Conservation (phyloP, 2,888 invertebrate species). For the Xanthorhoe designata region DNA sequence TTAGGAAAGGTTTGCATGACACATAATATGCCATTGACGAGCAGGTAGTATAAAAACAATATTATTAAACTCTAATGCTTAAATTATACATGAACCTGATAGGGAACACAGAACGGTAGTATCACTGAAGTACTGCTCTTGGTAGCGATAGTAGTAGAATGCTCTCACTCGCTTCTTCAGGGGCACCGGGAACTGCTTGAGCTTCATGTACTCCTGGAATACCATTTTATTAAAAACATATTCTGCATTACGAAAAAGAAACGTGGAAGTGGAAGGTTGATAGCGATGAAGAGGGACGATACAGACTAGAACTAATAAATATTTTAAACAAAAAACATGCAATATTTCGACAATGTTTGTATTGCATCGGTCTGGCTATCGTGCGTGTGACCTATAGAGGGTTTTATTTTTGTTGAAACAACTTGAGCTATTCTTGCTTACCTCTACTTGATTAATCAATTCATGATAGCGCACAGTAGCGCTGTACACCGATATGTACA, state of each 20-base stretch:
- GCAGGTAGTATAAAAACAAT: too few species aligned
- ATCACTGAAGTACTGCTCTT: slow-evolving; percentile 85
- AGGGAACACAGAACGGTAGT: slow-evolving; percentile 80
- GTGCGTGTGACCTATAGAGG: background rate
- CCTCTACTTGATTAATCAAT: slow-evolving; percentile 81
- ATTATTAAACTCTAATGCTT: background rate
- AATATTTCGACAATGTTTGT: too few species aligned
- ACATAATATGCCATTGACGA: too few species aligned
- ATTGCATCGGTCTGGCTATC: too few species aligned
- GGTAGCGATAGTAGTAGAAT: slow-evolving; percentile 86
- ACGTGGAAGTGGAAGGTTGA: too few species aligned
- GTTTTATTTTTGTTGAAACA: background rate
- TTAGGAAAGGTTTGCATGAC: too few species aligned
- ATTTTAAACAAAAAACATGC: too few species aligned
- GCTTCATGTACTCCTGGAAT: slow-evolving; percentile 82
- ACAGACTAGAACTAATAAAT: too few species aligned
- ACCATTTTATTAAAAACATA: background rate
- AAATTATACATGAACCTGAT: slow-evolving; percentile 65
- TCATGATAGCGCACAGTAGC: slow-evolving; percentile 65
- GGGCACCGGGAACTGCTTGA: slow-evolving; percentile 83
- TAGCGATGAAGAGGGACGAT: too few species aligned
- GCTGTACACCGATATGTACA: slow-evolving; percentile 56
- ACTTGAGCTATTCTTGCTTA: slow-evolving; percentile 38
- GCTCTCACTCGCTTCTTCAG: slow-evolving; percentile 82
- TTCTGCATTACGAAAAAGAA: background rate